Percentiles rank a stretch among this genome's conserved stretches.
These are phyloP conservation scores for Tortrix viridana DNA, from an alignment of 2,888 invertebrate genomes.

Conservation along the genomic window DNA sequence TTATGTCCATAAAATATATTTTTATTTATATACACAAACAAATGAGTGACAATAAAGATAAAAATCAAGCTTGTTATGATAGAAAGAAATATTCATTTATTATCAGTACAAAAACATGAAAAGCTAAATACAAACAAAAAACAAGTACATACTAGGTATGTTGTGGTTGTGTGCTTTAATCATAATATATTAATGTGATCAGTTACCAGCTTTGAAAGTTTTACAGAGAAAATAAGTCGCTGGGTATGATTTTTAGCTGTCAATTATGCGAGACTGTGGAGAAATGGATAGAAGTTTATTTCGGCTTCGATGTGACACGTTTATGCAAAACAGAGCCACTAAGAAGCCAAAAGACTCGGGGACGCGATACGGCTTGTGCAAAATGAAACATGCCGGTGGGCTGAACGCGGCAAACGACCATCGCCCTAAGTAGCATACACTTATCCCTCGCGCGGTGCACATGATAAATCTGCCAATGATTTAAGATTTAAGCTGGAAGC, in stretches of 20 bases:
- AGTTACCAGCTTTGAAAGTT: too few relatives aligned
- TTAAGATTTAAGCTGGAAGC: slow-evolving; percentile 1
- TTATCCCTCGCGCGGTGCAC: slow-evolving; percentile 17
- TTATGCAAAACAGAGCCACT: slow-evolving; percentile 34
- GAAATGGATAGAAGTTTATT: slow-evolving; percentile 26
- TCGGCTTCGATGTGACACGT: slow-evolving; percentile 22
- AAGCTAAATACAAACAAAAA: too few relatives aligned
- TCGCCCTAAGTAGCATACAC: slow-evolving; percentile 19
- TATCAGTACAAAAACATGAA: too few relatives aligned
- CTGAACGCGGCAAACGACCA: slow-evolving; percentile 14
- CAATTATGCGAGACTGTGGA: slow-evolving; percentile 27
- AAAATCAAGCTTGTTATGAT: too few relatives aligned
- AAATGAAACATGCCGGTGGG: slow-evolving; percentile 17
- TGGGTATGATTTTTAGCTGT: slow-evolving; percentile 22
- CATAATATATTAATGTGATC: too few relatives aligned
- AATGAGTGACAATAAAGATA: background rate
- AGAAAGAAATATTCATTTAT: too few relatives aligned
- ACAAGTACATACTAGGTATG: too few relatives aligned
- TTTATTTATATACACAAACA: background rate
- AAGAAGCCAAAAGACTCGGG: slow-evolving; percentile 20
- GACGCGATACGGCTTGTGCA: slow-evolving; percentile 21
- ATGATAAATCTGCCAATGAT: slow-evolving; percentile 12
- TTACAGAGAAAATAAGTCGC: background rate
- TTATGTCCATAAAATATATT: too few relatives aligned
- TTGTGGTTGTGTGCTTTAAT: too few relatives aligned